phyloP scores from a whole-genome alignment of 2,888 invertebrate species.

The Euplagia quadripunctaria region DNA sequence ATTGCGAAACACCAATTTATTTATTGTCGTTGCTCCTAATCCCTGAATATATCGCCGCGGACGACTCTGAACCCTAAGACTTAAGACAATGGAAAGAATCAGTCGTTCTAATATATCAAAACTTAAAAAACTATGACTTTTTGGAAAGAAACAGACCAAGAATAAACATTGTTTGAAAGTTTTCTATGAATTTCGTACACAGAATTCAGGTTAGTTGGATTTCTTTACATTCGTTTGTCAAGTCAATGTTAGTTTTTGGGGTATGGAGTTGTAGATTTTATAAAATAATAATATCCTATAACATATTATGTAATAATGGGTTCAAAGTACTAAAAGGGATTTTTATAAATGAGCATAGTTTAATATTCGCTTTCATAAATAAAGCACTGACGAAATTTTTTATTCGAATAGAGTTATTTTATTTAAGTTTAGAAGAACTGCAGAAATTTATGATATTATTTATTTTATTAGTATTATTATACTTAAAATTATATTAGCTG shows the following conservation, averaged over 20 bases:
- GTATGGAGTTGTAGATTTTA: background rate
- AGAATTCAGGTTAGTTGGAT: background rate
- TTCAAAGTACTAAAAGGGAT: too few relatives aligned
- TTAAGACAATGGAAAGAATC: conserved; percentile 13
- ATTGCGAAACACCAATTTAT: conserved; percentile 56
- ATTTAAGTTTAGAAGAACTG: too few relatives aligned
- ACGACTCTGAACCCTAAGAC: conserved; percentile 26
- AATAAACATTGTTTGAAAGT: background rate
- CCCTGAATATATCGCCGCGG: conserved; percentile 45
- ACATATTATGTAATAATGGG: too few relatives aligned
- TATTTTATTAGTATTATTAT: too few relatives aligned
- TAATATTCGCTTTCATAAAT: too few relatives aligned
- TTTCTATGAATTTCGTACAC: background rate
- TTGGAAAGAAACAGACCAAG: background rate
- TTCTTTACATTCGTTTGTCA: background rate
- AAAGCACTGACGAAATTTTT: too few relatives aligned
- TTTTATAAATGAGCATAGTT: too few relatives aligned
- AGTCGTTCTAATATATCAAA: background rate
- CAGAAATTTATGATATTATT: too few relatives aligned
- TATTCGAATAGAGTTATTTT: too few relatives aligned
- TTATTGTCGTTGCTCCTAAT: conserved; percentile 51
- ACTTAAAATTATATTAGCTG: too few relatives aligned
- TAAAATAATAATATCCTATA: too few relatives aligned
- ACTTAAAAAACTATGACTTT: background rate
- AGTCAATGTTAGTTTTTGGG: background rate